A percentile compares a stretch with the other conserved stretches of the same genome.
phyloP scores from a whole-genome alignment of 2,797 vertebrate genomes.

The Lepidocolaptes lacrymiger region DNA sequence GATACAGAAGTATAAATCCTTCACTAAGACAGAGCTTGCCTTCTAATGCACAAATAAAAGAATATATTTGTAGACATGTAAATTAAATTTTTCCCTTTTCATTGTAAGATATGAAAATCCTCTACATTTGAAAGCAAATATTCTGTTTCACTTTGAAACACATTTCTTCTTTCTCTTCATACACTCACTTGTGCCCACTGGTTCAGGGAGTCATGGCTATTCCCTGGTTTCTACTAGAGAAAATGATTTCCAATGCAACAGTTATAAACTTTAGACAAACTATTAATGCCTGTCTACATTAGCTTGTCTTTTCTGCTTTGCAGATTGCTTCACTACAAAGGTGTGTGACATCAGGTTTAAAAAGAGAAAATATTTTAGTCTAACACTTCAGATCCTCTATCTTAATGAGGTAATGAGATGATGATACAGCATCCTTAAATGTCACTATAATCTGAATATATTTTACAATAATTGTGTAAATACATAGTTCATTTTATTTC shows the following conservation, averaged over 20 bases:
- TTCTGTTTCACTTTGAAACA: not conserved
- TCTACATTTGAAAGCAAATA: not conserved
- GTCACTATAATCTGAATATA: not conserved
- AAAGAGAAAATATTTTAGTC: not conserved
- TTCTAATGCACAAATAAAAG: not conserved
- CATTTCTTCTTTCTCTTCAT: not conserved
- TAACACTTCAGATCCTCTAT: not conserved
- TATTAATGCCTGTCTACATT: not conserved
- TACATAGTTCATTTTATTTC: not conserved
- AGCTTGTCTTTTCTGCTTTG: not conserved
- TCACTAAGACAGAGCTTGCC: not conserved
- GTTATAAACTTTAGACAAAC: not conserved
- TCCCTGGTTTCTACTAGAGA: not conserved
- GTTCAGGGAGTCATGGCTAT: not conserved
- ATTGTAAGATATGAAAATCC: not conserved
- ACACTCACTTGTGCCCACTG: not conserved
- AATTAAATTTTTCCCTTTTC: not conserved
- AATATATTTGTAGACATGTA: not conserved
- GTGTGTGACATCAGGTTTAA: not conserved
- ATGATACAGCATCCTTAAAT: not conserved
- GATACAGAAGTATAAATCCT: not conserved
- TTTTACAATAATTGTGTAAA: not conserved
- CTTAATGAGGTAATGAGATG: not conserved
- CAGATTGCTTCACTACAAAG: not conserved
- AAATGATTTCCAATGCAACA: not conserved